Evolutionary conservation across 2,888 invertebrate species (phyloP).

Genomic region (Mimumesa dahlbomi): DNA sequence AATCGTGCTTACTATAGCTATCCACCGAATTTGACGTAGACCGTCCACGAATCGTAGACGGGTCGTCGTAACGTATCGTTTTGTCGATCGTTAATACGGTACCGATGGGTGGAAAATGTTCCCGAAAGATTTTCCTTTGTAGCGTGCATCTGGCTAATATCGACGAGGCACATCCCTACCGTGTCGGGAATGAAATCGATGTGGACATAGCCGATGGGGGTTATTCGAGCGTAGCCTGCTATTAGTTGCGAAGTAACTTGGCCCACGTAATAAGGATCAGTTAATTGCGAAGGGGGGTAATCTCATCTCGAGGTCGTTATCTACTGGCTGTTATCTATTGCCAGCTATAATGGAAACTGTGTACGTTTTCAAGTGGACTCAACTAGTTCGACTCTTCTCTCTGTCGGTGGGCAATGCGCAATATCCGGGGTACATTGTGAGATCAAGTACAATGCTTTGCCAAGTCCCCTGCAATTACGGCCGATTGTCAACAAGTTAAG

Average conservation of each 20-base stretch:
- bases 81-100: too few species aligned
- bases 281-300: constrained; percentile 52
- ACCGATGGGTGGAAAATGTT: too few species aligned
- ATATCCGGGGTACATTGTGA: constrained; percentile 37
- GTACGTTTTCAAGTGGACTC: constrained; percentile 30
- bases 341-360: constrained; percentile 1
- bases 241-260: constrained; percentile 46
- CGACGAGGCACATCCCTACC: too few species aligned
- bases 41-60: too few species aligned
- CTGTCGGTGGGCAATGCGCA: constrained; percentile 21
- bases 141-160: too few species aligned
- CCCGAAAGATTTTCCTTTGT: too few species aligned
- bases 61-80: too few species aligned
- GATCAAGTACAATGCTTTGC: constrained; percentile 15
- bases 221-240: constrained; percentile 20
- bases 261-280: constrained; percentile 49
- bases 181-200: constrained; percentile 24
- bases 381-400: constrained; percentile 15
- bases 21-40: too few species aligned
- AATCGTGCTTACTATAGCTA: too few species aligned
- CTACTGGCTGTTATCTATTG: constrained; percentile 25
- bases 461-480: constrained; percentile 38
- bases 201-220: constrained; percentile 24
- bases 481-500: constrained; percentile 34
- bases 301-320: constrained; percentile 51